phyloP scores from a whole-genome alignment of 2,888 invertebrate species.

The Hypomecis atomaria region DNA sequence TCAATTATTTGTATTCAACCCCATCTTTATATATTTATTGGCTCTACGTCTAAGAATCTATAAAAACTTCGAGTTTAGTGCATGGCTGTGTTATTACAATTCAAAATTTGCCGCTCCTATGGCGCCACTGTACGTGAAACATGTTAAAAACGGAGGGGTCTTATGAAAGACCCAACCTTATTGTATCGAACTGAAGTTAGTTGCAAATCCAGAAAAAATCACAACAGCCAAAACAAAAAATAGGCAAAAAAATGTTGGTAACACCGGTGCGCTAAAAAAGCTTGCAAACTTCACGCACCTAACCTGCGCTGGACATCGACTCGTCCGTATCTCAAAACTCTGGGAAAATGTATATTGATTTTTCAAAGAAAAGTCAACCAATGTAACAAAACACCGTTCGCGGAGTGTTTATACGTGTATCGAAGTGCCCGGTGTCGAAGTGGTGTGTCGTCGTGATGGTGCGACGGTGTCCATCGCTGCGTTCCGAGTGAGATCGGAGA shows the following conservation, averaged over 20 bases:
- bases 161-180: constrained; percentile 73
- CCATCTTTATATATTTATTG: neutral
- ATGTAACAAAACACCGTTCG: constrained; percentile 85
- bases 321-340: constrained; percentile 83
- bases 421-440: constrained; percentile 77
- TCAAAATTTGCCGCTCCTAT: constrained; percentile 33
- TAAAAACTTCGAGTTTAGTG: neutral
- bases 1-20: neutral
- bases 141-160: constrained; percentile 44
- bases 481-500: constrained; percentile 81
- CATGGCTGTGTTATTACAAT: neutral
- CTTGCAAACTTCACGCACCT: constrained; percentile 86
- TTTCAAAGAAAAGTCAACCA: constrained; percentile 85
- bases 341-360: constrained; percentile 86
- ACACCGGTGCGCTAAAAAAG: constrained; percentile 86
- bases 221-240: constrained; percentile 84
- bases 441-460: constrained; percentile 83
- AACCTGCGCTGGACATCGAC: constrained; percentile 86
- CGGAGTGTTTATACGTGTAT: constrained; percentile 83
- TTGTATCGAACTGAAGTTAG: constrained; percentile 69
- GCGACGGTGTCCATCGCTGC: constrained; percentile 80
- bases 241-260: constrained; percentile 85
- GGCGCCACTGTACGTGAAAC: constrained; percentile 59
- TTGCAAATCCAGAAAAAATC: constrained; percentile 82
- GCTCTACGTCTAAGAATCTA: no score